Conservation (phyloP, 1,140 invertebrate genomes). For the Brachionus angularis region DNA sequence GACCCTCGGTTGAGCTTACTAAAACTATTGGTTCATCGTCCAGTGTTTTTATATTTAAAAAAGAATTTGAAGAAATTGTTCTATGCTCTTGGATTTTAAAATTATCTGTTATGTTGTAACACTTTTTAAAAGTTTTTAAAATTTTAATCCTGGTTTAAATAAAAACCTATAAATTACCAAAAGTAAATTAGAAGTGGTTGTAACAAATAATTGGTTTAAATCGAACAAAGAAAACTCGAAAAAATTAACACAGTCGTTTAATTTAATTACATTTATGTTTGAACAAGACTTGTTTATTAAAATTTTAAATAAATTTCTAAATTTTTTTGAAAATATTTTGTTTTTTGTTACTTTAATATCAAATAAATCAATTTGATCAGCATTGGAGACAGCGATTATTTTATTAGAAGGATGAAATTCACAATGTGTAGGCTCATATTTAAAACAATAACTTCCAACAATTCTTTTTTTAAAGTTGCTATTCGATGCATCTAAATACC, state of each 20-base stretch:
- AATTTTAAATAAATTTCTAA: background rate
- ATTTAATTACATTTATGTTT: background rate
- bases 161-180: background rate
- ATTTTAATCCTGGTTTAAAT: background rate
- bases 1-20: slow-evolving; percentile 5
- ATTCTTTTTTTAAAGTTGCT: too few relatives aligned
- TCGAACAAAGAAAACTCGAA: slow-evolving; percentile 20
- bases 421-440: slow-evolving; percentile 21
- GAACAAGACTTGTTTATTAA: background rate
- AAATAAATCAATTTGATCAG: background rate
- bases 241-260: slow-evolving; percentile 13
- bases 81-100: too few relatives aligned
- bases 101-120: too few relatives aligned
- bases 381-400: slow-evolving; percentile 18
- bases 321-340: too few relatives aligned
- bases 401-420: background rate
- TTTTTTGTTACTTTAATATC: slow-evolving; percentile 24
- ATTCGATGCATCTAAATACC: slow-evolving; percentile 10
- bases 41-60: background rate
- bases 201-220: background rate
- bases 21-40: slow-evolving; percentile 17
- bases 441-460: slow-evolving; percentile 7
- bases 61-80: slow-evolving; percentile 3
- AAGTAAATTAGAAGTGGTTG: background rate
- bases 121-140: too few relatives aligned